These are phyloP conservation scores for Gonocerus acuteangulatus DNA, from an alignment of 2,888 invertebrate genomes.

Conservation along the genomic window DNA sequence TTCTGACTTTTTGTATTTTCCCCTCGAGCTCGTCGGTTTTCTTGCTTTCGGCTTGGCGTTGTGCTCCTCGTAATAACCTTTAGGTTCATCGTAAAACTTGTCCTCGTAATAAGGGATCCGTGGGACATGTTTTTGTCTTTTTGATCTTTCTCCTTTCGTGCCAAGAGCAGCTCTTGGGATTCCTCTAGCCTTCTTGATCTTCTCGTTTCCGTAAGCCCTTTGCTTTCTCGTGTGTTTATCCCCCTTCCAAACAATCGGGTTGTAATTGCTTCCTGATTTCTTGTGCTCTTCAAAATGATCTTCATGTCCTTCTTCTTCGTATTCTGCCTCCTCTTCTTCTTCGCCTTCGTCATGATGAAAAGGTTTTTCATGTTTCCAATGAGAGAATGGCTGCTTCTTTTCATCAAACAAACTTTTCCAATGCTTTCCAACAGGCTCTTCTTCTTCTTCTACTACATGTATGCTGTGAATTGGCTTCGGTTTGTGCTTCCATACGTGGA, in stretches of 20 bases:
- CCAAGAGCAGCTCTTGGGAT: too few species aligned
- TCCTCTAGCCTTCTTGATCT: too few species aligned
- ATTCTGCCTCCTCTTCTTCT: slow-evolving; percentile 13
- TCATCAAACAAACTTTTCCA: slow-evolving; percentile 1
- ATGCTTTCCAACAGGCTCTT: slow-evolving; percentile 1
- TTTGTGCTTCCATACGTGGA: slow-evolving; percentile 37
- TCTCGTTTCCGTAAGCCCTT: neutral
- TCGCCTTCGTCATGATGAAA: neutral
- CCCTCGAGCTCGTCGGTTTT: neutral
- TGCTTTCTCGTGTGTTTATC: neutral
- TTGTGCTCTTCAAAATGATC: neutral
- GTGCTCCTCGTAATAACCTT: neutral
- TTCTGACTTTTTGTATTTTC: neutral
- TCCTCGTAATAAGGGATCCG: too few species aligned
- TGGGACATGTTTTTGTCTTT: slow-evolving; percentile 2
- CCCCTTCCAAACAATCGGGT: slow-evolving; percentile 8
- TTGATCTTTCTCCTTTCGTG: slow-evolving; percentile 5
- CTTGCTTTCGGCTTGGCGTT: neutral
- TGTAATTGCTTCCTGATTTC: slow-evolving; percentile 3
- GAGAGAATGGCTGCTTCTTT: neutral
- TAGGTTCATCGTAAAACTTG: too few species aligned
- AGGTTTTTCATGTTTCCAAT: neutral
- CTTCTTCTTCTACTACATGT: slow-evolving; percentile 22
- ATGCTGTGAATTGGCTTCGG: slow-evolving; percentile 27
- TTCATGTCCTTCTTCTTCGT: neutral